These are phyloP conservation scores for Trididemnum clinides DNA, from an alignment of 23 tunicate genomes.

Conservation along the genomic window DNA sequence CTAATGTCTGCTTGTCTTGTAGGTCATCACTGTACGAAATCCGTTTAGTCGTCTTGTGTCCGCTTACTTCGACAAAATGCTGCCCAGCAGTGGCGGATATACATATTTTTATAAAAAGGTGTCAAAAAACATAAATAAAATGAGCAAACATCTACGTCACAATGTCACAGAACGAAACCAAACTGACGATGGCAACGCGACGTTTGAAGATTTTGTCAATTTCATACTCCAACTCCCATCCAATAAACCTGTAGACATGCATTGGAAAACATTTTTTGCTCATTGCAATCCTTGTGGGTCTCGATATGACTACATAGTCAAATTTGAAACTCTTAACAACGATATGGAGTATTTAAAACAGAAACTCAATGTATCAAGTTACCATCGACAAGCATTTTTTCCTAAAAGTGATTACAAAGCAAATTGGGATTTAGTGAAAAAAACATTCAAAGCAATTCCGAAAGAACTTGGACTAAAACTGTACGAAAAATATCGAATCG, in stretches of 20 bases:
- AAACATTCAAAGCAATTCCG: constrained; percentile 3
- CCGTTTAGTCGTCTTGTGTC: neutral
- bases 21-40: neutral
- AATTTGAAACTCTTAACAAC: constrained; percentile 14
- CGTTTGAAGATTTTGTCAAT: constrained; percentile 38
- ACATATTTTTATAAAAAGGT: neutral
- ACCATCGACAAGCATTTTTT: constrained; percentile 13
- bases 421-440: neutral
- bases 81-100: neutral
- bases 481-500: neutral
- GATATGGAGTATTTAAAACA: constrained; percentile 23
- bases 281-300: neutral
- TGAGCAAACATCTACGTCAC: neutral
- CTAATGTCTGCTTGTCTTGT: too few relatives aligned
- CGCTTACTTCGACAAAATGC: constrained; percentile 17
- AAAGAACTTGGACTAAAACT: neutral
- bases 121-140: constrained; percentile 1
- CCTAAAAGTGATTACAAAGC: neutral
- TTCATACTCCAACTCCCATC: neutral
- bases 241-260: neutral
- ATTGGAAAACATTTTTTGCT: neutral
- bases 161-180: neutral
- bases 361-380: neutral
- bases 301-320: neutral
- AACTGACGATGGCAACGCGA: neutral